Base-by-base conservation (phyloP, 2,888 invertebrate genomes). In the Scaeva pyrastri region DNA sequence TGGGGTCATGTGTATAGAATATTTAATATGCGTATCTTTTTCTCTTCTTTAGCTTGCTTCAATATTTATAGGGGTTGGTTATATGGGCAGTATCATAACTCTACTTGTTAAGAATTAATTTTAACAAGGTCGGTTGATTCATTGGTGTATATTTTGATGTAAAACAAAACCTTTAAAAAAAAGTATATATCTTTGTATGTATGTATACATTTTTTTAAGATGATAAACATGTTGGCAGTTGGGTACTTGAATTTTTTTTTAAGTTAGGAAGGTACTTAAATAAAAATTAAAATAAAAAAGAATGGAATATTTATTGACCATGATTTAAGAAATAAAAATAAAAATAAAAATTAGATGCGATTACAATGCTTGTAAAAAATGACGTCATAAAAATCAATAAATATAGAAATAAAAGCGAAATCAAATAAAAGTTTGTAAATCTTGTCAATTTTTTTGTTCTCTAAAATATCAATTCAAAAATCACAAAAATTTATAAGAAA, bases 81-180 rank as follows among this genome's bases (percentile, higher is more conserved):
- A n/a, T n/a, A 66, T 19, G 36, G 31, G 48, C n/a, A n/a, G 66
- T 45, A 36, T 66, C 48, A 66, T 66, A 66, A 21, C 36, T 66
- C 21, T 66, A 50, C 19, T 66, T 50, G 66, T 36, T 31, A 66
- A 16, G 66, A 66, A 66, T 66, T 66, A 66, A 66, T 66, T 66
- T 36, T 36, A 66, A 66, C 66, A 66, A 50, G 66, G 48, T n/a
- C 50, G 36, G 19, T 50, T 31, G 66, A 50, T 36, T 66, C 66
- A 66, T 66, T 36, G 50, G 21, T 66, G 31, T 45, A 8, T 19
- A 45, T 31, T 45, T 64, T 26, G 45, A 64, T 64, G n/a, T 23
- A 62, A 43, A 21, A 62, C 21, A 45, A 45, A 45, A 45, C 45
- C 45, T 64, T 64, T 23, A 23, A 19, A 43, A 62, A 62, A 55